Conservation (phyloP, 2,888 invertebrate genomes). For the Sminthurides aquaticus region DNA sequence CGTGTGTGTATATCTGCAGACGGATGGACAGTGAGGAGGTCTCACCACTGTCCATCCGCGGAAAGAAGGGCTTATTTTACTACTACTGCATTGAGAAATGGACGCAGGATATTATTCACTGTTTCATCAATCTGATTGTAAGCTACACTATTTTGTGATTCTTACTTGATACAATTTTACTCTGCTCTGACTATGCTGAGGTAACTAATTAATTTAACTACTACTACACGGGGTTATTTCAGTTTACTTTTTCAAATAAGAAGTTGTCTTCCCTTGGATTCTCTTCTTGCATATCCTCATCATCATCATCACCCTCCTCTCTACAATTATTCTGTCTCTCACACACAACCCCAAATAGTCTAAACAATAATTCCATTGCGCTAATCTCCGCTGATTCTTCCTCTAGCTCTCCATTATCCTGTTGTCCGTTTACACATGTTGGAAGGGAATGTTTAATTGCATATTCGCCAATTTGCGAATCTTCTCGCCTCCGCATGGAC, state of each 20-base stretch:
- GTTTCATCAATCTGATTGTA: not conserved
- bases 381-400: no score
- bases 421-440: no score
- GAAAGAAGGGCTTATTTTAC: not conserved
- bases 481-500: no score
- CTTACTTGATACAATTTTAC: not conserved
- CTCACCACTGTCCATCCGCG: not conserved
- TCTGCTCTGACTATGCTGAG: not conserved
- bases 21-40: not conserved
- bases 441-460: no score
- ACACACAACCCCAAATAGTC: not conserved
- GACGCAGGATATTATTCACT: not conserved
- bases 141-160: not conserved
- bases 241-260: no score
- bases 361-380: no score
- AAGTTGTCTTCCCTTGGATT: not conserved
- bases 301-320: not conserved
- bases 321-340: not conserved
- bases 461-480: no score
- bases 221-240: no score
- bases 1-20: conserved; percentile 2
- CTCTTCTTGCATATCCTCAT: not conserved
- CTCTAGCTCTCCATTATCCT: no score
- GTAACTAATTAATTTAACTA: not conserved
- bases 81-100: not conserved